phyloP scores from a whole-genome alignment of 2,113 vertebrate species.

The Labeo catla region DNA sequence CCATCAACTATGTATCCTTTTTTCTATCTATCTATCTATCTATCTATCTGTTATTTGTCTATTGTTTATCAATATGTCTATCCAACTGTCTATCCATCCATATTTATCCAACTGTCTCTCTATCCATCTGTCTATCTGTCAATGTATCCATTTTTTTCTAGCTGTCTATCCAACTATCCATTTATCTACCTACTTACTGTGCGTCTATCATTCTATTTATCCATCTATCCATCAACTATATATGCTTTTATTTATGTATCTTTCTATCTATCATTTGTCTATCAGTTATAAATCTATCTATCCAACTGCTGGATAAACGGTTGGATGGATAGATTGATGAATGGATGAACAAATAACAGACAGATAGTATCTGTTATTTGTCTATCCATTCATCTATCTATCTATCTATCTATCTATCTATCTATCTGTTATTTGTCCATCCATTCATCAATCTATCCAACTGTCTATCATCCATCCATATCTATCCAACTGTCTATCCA shows the following conservation, averaged over 20 bases:
- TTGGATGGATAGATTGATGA: too few relatives aligned
- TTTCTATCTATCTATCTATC: neutral
- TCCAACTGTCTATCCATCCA: neutral
- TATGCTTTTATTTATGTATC: rapidly evolving
- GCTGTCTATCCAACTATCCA: neutral
- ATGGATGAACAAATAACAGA: too few relatives aligned
- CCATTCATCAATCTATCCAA: neutral
- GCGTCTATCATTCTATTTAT: rapidly evolving
- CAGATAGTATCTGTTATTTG: too few relatives aligned
- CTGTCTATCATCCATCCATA: neutral
- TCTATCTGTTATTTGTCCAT: too few relatives aligned
- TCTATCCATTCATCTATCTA: neutral
- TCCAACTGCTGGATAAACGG: too few relatives aligned
- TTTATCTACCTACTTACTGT: neutral
- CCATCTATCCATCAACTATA: neutral
- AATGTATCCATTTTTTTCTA: neutral
- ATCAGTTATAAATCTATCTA: neutral
- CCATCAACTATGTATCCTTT: neutral
- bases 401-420: neutral
- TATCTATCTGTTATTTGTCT: rapidly evolving
- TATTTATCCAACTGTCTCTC: neutral
- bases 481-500: neutral
- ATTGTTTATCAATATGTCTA: rapidly evolving
- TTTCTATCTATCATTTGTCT: neutral
- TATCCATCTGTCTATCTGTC: neutral